Conservation (phyloP, 2,113 vertebrate genomes). For the Chrysemys picta region DNA sequence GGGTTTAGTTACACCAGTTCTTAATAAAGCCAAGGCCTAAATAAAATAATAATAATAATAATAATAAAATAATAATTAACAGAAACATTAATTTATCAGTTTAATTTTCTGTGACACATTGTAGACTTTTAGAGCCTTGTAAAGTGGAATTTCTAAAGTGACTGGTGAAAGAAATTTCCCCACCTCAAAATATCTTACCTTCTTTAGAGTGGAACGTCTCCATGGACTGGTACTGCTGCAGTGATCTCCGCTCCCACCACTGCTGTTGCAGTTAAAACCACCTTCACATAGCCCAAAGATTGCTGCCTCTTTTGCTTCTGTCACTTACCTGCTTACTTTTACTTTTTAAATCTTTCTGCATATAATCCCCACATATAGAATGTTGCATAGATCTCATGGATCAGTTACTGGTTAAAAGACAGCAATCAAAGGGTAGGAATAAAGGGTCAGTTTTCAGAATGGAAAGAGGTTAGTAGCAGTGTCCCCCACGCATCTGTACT, state of each 20-base stretch:
- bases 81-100: no score
- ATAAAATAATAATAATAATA: background rate
- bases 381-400: no score
- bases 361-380: background rate
- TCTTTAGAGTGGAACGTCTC: background rate
- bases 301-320: background rate
- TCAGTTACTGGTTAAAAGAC: no score
- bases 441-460: no score
- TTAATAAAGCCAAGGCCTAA: background rate
- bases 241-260: background rate
- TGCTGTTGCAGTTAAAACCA: background rate
- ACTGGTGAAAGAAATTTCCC: fast-evolving
- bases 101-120: background rate
- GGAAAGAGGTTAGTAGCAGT: no score
- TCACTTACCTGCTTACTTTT: background rate
- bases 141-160: background rate
- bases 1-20: background rate
- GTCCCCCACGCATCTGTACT: no score
- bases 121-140: background rate
- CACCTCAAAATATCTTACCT: background rate
- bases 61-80: background rate
- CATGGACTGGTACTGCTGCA: background rate
- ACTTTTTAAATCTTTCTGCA: background rate
- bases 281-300: background rate
- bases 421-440: no score